Conservation (phyloP, 1,140 invertebrate genomes). For the Brachionus koreanus region DNA sequence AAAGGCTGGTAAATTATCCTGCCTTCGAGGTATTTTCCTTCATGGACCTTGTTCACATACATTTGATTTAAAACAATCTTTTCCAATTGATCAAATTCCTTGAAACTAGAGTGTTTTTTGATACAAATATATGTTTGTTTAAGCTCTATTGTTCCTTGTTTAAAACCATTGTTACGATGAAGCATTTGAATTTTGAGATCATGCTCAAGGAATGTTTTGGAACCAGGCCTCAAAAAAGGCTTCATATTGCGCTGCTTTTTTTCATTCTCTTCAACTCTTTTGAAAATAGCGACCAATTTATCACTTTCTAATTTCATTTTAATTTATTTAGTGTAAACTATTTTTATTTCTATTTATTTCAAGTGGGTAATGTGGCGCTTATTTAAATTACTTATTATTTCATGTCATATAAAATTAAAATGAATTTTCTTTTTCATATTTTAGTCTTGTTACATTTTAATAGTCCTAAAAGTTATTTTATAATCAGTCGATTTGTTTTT, state of each 20-base stretch:
- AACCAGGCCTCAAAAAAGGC: not conserved
- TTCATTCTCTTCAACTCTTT: not conserved
- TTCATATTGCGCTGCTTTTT: not conserved
- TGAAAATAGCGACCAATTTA: not conserved
- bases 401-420: not conserved
- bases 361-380: not conserved
- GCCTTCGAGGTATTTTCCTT: constrained; percentile 22
- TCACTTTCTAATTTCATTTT: not conserved
- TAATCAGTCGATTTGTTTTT: too few species aligned
- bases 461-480: too few species aligned
- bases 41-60: constrained; percentile 27
- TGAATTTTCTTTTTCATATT: not conserved
- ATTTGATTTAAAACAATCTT: not conserved
- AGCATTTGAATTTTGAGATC: not conserved
- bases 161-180: not conserved
- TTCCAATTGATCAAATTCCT: not conserved
- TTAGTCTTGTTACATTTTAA: too few species aligned
- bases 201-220: not conserved
- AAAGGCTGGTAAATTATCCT: not conserved
- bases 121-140: not conserved
- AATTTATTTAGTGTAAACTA: not conserved
- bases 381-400: not conserved
- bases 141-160: not conserved
- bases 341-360: not conserved
- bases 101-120: constrained; percentile 13